These are phyloP conservation scores for Percopsis transmontana DNA, from an alignment of 2,113 vertebrate genomes.

Conservation along the genomic window DNA sequence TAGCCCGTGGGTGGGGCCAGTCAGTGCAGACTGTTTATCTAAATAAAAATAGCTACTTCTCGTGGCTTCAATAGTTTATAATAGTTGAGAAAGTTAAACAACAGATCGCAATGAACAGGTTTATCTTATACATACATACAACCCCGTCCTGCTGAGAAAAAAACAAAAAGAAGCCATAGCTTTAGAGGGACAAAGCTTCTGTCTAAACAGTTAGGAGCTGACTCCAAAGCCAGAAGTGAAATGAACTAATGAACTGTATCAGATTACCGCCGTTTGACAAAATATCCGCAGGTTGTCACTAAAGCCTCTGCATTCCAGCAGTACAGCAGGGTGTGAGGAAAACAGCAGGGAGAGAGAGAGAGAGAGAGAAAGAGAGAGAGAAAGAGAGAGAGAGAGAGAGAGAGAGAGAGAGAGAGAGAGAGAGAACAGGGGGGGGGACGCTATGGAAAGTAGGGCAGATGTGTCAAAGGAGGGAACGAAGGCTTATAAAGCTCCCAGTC, in stretches of 20 bases:
- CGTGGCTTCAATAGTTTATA: too few relatives aligned
- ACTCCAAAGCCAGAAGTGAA: background rate
- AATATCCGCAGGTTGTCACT: constrained; percentile 6
- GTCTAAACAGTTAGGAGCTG: background rate
- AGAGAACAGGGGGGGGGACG: background rate
- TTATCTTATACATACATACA: too few relatives aligned
- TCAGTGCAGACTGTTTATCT: too few relatives aligned
- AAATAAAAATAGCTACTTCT: too few relatives aligned
- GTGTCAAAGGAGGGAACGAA: constrained; percentile 53
- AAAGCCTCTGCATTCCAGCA: constrained; percentile 21
- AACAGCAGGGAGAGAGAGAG: background rate
- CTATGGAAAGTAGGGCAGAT: constrained; percentile 68
- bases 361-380: background rate
- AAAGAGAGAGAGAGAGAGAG: background rate
- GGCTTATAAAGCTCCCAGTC: constrained; percentile 39
- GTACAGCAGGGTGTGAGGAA: constrained; percentile 16
- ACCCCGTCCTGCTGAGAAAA: background rate
- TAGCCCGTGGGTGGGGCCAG: too few relatives aligned
- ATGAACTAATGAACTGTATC: background rate
- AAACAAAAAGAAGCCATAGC: background rate
- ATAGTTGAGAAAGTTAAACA: too few relatives aligned
- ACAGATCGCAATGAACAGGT: too few relatives aligned
- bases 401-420: background rate
- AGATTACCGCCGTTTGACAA: constrained; percentile 16
- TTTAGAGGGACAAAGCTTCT: background rate